phyloP scores from a whole-genome alignment of 2,888 invertebrate genomes.

The Drosophila pseudotalamancana region DNA sequence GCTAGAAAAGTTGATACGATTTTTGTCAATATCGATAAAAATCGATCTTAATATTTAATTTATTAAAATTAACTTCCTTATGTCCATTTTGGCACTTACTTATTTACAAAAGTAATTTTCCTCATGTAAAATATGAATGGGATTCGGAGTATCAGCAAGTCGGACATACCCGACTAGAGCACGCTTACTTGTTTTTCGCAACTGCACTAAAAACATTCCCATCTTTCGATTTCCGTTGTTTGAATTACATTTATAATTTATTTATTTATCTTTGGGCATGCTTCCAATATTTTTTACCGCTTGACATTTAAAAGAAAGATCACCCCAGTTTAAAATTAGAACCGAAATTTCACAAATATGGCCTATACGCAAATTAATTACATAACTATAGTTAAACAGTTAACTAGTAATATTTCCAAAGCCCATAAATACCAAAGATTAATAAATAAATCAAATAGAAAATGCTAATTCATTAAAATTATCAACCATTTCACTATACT shows the following conservation, averaged over 20 bases:
- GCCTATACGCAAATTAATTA: neutral
- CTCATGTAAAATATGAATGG: no score
- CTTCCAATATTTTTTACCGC: conserved; percentile 66
- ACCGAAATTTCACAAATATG: conserved; percentile 13
- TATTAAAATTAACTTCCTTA: no score
- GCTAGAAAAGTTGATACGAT: no score
- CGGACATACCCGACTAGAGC: neutral
- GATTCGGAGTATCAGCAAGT: neutral
- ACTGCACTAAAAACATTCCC: conserved; percentile 21
- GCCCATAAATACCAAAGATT: neutral
- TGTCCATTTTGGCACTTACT: no score
- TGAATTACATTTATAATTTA: conserved; percentile 52
- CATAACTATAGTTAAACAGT: neutral
- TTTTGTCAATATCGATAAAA: no score
- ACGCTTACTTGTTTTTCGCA: conserved; percentile 4
- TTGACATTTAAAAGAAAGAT: conserved; percentile 67
- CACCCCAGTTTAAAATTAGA: conserved; percentile 55
- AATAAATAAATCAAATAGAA: neutral
- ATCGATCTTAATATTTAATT: no score
- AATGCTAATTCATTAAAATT: neutral
- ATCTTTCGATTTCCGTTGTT: conserved; percentile 33
- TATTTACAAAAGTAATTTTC: no score
- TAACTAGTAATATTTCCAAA: conserved; percentile 8
- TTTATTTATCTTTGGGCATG: conserved; percentile 63
- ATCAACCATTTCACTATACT: neutral